Percentiles rank a stretch among this genome's conserved stretches.
These are phyloP conservation scores for Cotesia vestalis DNA, from an alignment of 1,140 invertebrate species.

Conservation along the genomic window DNA sequence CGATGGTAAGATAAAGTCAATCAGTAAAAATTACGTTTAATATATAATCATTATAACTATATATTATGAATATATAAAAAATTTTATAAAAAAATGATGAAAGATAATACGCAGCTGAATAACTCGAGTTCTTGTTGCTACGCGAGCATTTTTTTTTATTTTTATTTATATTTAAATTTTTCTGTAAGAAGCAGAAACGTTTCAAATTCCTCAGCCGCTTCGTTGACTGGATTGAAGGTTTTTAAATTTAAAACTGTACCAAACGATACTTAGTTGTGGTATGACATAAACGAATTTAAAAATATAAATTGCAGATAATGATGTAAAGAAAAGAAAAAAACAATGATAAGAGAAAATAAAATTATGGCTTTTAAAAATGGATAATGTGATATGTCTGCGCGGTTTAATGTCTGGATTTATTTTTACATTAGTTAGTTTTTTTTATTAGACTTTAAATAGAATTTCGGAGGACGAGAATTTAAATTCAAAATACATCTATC, in stretches of 20 bases:
- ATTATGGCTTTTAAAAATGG: no score
- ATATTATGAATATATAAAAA: neutral
- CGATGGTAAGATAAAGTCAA: neutral
- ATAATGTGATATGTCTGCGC: no score
- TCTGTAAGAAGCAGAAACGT: slow-evolving; percentile 24
- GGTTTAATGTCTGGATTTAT: no score
- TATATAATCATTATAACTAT: neutral
- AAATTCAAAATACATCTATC: no score
- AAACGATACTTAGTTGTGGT: slow-evolving; percentile 13
- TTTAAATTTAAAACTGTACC: neutral
- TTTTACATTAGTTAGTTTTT: no score
- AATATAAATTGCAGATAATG: no score
- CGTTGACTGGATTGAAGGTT: slow-evolving; percentile 1
- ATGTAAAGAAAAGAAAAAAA: no score
- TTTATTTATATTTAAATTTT: no score
- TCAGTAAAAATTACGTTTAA: neutral
- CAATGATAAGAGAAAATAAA: no score
- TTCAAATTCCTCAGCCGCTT: slow-evolving; percentile 22
- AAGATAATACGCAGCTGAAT: neutral
- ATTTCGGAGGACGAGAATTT: no score
- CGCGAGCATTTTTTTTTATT: slow-evolving; percentile 3
- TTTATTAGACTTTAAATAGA: no score
- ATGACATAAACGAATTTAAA: slow-evolving; percentile 11
- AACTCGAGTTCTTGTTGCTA: slow-evolving; percentile 8
- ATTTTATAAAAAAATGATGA: no score